Evolutionary conservation across 2,888 invertebrate species (phyloP).

Genomic region (Cryptocheilus praepositus): DNA sequence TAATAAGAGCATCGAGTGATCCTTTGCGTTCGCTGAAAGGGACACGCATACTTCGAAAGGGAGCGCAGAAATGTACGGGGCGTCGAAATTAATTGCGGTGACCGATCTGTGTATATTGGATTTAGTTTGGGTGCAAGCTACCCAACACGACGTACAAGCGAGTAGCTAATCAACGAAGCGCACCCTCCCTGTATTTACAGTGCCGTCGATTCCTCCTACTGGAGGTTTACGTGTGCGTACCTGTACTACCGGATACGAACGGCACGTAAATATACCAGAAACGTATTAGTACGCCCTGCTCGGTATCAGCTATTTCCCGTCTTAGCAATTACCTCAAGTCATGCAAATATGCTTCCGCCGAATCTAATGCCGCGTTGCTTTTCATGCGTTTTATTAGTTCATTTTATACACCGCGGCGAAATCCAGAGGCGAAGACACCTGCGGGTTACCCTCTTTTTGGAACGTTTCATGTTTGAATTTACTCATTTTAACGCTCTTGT

Average conservation of each 20-base stretch:
- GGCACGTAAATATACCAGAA: conserved; percentile 42
- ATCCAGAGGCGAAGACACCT: too few species aligned
- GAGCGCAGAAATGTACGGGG: conserved; percentile 1
- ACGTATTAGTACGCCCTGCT: conserved; percentile 30
- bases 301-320: conserved; percentile 44
- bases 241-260: conserved; percentile 2
- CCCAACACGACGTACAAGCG: conserved; percentile 57
- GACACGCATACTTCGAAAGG: not conserved
- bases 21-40: conserved; percentile 8
- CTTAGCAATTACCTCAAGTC: conserved; percentile 4
- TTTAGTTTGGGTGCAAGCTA: conserved; percentile 58
- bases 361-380: too few species aligned
- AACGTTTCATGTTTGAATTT: too few species aligned
- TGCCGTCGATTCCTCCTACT: conserved; percentile 56
- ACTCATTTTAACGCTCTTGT: too few species aligned
- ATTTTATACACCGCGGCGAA: too few species aligned
- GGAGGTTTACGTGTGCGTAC: conserved; percentile 37
- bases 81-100: conserved; percentile 56
- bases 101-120: conserved; percentile 55
- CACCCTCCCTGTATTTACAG: conserved; percentile 60
- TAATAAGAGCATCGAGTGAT: not conserved
- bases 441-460: too few species aligned
- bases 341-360: too few species aligned
- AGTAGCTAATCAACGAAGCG: conserved; percentile 66
- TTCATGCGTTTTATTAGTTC: too few species aligned